Evolutionary conservation across 1,140 invertebrate genomes (phyloP), one percentile per base, ranked within the genome.

Genomic region (Drosophila triauraria): DNA sequence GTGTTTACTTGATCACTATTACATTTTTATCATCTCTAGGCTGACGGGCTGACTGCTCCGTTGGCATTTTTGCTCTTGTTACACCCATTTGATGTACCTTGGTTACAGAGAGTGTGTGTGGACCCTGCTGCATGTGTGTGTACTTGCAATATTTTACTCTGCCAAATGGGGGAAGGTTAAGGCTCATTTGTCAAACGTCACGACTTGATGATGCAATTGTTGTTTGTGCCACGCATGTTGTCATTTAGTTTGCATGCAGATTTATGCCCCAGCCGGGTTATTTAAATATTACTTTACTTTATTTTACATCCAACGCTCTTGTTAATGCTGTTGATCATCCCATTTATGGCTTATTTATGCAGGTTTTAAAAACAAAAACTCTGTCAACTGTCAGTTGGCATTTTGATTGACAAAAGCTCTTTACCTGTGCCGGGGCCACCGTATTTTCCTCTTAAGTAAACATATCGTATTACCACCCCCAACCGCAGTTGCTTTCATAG

Each of bases 131-230:
- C 20, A 47, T 47, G 77, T 62, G 50, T 64, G 63, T 38, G 79
- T 58, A 38, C 69, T n/a, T 78, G 84, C 84, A 88, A 88, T 88
- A 88, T 88, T 84, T 88, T 88, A 88, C 74, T 72, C 62, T 78
- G 58, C 58, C 64, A 80, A 88, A 83, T 76, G 76, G 74, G 60
- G 50, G 64, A 56, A 68, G 58, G 56, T 61, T 70, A 83, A 72
- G 70, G 76, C 80, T 87, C 84, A 88, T 88, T 88, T 88, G 84
- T 90, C 84, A 88, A 90, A 88, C 79, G 84, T 88, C 84, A 88
- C 69, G 85, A 84, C 84, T 87, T 84, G 85, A 88, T 88, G 84
- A 90, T 88, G 84, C 84, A 84, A 88, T 88, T 87, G 77, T 87
- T 90, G 80, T 86, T 83, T 25, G 61, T 53, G 74, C 48, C 75